phyloP scores from a whole-genome alignment of 2,888 invertebrate genomes.

The Meganola albula region DNA sequence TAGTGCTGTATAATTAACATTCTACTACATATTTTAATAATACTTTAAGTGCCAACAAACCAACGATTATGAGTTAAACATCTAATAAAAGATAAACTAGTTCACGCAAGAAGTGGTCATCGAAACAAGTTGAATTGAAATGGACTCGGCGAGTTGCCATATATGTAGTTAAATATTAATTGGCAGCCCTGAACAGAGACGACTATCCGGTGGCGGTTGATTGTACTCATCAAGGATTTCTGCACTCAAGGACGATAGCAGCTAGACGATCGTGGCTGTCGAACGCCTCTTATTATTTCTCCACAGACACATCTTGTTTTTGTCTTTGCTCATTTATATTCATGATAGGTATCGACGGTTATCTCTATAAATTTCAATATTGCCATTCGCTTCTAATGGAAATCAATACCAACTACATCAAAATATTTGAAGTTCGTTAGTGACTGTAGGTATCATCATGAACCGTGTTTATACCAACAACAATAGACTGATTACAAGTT shows the following conservation, averaged over 20 bases:
- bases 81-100: slow-evolving; percentile 34
- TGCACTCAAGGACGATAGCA: slow-evolving; percentile 72
- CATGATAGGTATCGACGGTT: slow-evolving; percentile 70
- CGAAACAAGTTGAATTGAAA: slow-evolving; percentile 37
- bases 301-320: slow-evolving; percentile 71
- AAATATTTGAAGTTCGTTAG: slow-evolving; percentile 39
- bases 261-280: slow-evolving; percentile 66
- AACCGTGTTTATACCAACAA: no score
- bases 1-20: not conserved
- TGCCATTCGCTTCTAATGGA: slow-evolving; percentile 44
- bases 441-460: no score
- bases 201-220: slow-evolving; percentile 75
- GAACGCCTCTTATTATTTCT: slow-evolving; percentile 72
- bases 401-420: slow-evolving; percentile 39
- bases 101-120: slow-evolving; percentile 30
- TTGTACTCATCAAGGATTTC: slow-evolving; percentile 78
- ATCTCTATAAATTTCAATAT: slow-evolving; percentile 70
- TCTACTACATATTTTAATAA: no score
- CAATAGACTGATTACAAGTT: no score
- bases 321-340: slow-evolving; percentile 73
- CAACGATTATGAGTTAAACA: slow-evolving; percentile 23
- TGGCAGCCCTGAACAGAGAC: slow-evolving; percentile 65
- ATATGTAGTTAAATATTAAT: slow-evolving; percentile 54
- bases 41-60: no score
- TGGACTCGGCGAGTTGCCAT: slow-evolving; percentile 31